These are phyloP conservation scores for Anadara kagoshimensis DNA, from an alignment of 1,140 invertebrate species.

Conservation along the genomic window DNA sequence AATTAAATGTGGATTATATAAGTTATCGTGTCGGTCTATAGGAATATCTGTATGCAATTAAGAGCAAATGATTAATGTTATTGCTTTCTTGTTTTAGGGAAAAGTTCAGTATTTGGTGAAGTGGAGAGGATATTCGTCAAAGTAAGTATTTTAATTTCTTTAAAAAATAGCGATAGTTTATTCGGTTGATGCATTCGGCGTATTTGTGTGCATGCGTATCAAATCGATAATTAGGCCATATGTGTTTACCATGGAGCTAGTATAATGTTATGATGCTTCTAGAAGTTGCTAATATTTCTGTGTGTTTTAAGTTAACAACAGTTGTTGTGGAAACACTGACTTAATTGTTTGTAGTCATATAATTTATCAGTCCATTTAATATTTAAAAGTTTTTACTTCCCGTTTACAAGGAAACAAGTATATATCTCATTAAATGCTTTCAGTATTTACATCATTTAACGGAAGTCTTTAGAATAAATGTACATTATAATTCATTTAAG, in stretches of 20 bases:
- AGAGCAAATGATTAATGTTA: slow-evolving; percentile 27
- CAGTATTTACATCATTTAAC: no score
- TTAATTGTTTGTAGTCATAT: no score
- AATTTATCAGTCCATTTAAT: no score
- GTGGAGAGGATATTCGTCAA: slow-evolving; percentile 60
- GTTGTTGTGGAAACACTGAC: no score
- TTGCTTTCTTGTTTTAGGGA: slow-evolving; percentile 46
- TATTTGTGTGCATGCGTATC: background rate
- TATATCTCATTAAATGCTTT: no score
- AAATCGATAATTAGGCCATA: background rate
- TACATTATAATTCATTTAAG: no score
- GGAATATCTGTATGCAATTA: no score
- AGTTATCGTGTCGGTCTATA: no score
- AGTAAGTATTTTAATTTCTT: slow-evolving; percentile 41
- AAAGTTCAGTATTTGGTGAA: slow-evolving; percentile 59
- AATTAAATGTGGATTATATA: background rate
- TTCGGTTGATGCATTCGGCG: background rate
- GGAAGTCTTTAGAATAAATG: no score
- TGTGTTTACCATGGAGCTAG: background rate
- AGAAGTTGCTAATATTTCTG: background rate
- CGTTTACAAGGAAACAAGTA: no score
- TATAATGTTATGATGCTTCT: background rate
- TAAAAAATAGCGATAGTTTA: background rate
- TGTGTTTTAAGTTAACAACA: background rate
- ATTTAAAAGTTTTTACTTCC: no score